Evolutionary conservation across 30 jellyfish, hydroid and myxozoan genomes (phyloP).

Genomic region (Calvadosia cruxmelitensis): DNA sequence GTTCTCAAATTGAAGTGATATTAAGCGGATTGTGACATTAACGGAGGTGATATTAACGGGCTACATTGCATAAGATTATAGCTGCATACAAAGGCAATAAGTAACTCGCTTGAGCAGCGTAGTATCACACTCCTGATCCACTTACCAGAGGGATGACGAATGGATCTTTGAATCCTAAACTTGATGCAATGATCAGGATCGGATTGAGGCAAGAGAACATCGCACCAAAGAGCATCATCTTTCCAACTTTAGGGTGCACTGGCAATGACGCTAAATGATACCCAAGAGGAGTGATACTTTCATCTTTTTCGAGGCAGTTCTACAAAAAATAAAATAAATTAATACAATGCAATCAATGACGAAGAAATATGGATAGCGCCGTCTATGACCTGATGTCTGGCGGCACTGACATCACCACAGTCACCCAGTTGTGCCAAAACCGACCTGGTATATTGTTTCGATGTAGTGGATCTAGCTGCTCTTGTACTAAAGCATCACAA

Average conservation of each 20-base stretch:
- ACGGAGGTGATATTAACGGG: no score
- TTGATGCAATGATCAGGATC: conserved; percentile 61
- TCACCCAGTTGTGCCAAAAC: neutral
- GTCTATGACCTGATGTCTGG: neutral
- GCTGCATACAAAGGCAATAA: no score
- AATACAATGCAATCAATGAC: no score
- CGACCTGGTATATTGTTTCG: neutral
- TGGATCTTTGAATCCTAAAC: conserved; percentile 79
- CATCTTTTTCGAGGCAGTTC: conserved; percentile 60
- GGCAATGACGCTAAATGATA: conserved; percentile 76
- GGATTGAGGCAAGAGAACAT: conserved; percentile 87
- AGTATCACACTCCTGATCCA: no score
- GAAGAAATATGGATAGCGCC: neutral
- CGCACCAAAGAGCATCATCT: conserved; percentile 78
- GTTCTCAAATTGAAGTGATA: no score
- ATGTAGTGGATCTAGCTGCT: neutral
- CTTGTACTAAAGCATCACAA: neutral
- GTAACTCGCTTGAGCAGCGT: no score
- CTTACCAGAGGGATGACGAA: conserved; percentile 69
- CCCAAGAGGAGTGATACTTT: conserved; percentile 75
- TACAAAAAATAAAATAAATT: neutral
- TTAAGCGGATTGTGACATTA: no score
- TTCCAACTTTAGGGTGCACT: conserved; percentile 71
- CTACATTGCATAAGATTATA: no score
- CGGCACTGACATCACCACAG: neutral